Evolutionary conservation across 2,888 invertebrate genomes (phyloP).

Genomic region (Philereme vetulata): DNA sequence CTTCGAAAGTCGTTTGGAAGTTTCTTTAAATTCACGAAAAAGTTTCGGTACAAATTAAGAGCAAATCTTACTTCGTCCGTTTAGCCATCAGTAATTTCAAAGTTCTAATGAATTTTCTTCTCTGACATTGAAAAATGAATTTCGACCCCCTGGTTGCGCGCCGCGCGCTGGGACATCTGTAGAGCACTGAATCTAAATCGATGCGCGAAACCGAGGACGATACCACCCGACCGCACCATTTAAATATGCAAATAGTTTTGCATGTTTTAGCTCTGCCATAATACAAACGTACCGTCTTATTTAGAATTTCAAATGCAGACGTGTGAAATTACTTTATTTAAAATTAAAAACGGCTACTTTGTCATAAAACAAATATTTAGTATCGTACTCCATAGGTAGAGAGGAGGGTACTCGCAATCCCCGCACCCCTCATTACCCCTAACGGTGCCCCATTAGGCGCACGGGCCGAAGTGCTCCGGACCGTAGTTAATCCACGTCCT

Average conservation of each 20-base stretch:
- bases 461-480: constrained; percentile 80
- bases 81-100: constrained; percentile 83
- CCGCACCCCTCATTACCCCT: constrained; percentile 79
- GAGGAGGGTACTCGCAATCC: constrained; percentile 51
- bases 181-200: constrained; percentile 57
- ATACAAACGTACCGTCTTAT: constrained; percentile 33
- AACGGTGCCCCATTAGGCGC: constrained; percentile 81
- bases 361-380: constrained; percentile 33
- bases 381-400: constrained; percentile 31
- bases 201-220: constrained; percentile 53
- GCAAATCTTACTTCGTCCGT: constrained; percentile 81
- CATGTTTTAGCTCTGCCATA: constrained; percentile 36
- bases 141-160: constrained; percentile 67
- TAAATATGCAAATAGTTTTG: constrained; percentile 44
- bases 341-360: constrained; percentile 22
- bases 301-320: constrained; percentile 31
- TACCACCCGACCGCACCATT: constrained; percentile 44
- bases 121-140: constrained; percentile 83
- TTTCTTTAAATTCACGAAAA: constrained; percentile 77
- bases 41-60: constrained; percentile 82
- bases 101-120: constrained; percentile 84
- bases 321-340: constrained; percentile 16
- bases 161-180: constrained; percentile 61
- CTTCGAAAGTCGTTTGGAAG: constrained; percentile 76
- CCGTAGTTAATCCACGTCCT: constrained; percentile 84